Conservation (phyloP, 2,113 vertebrate genomes). For the Telmatochromis sp. region DNA sequence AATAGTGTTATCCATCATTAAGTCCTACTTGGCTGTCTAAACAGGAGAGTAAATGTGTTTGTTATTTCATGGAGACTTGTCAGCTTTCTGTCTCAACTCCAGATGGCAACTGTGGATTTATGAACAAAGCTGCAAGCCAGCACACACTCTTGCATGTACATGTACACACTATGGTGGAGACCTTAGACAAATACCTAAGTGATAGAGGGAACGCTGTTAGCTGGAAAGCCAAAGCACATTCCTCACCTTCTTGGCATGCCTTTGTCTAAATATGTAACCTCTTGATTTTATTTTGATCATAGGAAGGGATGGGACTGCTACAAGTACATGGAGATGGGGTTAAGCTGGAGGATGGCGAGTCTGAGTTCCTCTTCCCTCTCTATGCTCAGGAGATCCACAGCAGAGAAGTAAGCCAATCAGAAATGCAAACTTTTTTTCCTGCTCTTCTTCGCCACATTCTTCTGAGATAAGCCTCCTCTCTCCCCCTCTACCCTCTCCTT, state of each 20-base stretch:
- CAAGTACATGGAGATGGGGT: slow-evolving; percentile 83
- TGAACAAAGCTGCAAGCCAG: background rate
- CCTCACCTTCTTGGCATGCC: background rate
- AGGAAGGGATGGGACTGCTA: slow-evolving; percentile 92
- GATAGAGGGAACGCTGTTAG: background rate
- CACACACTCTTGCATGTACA: background rate
- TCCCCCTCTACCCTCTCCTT: background rate
- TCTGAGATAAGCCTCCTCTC: background rate
- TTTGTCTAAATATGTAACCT: background rate
- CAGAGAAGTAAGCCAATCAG: slow-evolving; percentile 77
- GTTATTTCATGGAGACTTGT: slow-evolving; percentile 5
- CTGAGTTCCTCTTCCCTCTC: slow-evolving; percentile 89
- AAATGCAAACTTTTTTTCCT: background rate
- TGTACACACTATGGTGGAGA: background rate
- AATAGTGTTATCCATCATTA: background rate
- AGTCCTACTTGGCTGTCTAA: background rate
- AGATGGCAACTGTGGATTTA: slow-evolving; percentile 42
- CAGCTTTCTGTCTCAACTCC: slow-evolving; percentile 17
- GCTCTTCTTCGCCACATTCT: background rate
- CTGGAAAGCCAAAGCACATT: background rate
- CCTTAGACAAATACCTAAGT: background rate
- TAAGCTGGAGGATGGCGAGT: slow-evolving; percentile 90
- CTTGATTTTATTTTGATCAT: background rate
- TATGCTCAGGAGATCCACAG: slow-evolving; percentile 93
- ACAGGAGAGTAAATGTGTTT: background rate